phyloP scores from a whole-genome alignment of 2,797 vertebrate genomes.

The Crax fasciolata region DNA sequence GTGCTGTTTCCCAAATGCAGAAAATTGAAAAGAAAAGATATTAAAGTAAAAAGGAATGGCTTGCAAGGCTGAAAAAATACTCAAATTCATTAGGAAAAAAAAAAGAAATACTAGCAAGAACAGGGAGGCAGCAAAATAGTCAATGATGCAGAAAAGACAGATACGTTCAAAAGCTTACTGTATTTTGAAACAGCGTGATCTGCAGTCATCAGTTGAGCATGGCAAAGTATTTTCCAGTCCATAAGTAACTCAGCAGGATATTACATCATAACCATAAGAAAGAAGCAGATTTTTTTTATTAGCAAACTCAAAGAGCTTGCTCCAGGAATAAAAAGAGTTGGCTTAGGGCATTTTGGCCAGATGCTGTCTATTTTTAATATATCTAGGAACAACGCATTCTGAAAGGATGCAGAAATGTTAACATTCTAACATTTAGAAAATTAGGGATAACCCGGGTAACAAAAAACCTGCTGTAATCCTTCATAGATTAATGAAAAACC shows the following conservation, averaged over 20 bases:
- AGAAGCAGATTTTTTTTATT: not conserved
- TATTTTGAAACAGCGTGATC: not conserved
- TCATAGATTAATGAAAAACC: slow-evolving; percentile 21
- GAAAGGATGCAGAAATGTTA: not conserved
- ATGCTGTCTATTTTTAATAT: not conserved
- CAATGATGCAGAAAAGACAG: not conserved
- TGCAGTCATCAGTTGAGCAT: not conserved
- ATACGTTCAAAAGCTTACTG: not conserved
- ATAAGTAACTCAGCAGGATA: not conserved
- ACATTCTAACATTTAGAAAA: not conserved
- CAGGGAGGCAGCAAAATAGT: not conserved
- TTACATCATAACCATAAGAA: not conserved
- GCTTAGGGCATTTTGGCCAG: not conserved
- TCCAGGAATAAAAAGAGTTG: not conserved
- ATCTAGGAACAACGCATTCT: not conserved
- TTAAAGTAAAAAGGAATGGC: not conserved
- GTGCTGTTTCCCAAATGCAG: not conserved
- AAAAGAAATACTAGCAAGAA: not conserved
- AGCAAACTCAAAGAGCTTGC: not conserved
- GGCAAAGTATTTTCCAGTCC: not conserved
- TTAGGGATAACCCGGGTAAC: not conserved
- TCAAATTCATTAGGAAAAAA: not conserved
- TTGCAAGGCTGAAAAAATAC: not conserved
- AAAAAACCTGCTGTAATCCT: not conserved
- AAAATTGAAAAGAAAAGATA: not conserved